phyloP scores from a whole-genome alignment of 2,797 vertebrate genomes.

The Alcedo atthis region DNA sequence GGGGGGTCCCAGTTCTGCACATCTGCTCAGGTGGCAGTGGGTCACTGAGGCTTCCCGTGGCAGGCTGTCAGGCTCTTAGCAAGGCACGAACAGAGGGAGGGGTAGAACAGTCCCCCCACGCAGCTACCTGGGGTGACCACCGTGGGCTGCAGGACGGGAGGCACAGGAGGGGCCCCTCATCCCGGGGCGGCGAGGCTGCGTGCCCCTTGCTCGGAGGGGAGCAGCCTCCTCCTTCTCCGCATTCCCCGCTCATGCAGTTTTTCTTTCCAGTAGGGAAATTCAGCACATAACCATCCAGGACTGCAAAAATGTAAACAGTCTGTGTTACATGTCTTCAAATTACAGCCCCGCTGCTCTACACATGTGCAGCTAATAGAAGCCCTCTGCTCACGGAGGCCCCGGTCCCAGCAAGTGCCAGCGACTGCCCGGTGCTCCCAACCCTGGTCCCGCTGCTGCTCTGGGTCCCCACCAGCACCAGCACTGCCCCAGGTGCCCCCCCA shows the following conservation, averaged over 20 bases:
- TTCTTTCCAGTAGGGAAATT: slow-evolving; percentile 60
- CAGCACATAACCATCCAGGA: slow-evolving; percentile 35
- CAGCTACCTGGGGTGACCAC: fast-evolving
- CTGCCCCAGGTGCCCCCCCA: fast-evolving
- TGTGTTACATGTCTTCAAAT: slow-evolving; percentile 54
- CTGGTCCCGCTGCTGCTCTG: fast-evolving
- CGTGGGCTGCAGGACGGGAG: not conserved
- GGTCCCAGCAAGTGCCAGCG: fast-evolving
- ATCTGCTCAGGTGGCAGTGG: fast-evolving
- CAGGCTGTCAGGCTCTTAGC: not conserved
- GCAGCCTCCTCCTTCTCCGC: slow-evolving; percentile 28
- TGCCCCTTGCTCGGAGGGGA: not conserved
- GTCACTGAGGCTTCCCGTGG: fast-evolving
- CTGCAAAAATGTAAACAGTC: slow-evolving; percentile 65
- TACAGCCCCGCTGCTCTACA: slow-evolving; percentile 58
- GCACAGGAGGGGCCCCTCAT: fast-evolving
- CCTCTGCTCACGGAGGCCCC: not conserved
- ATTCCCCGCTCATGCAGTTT: slow-evolving; percentile 53
- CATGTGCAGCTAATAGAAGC: slow-evolving; percentile 44
- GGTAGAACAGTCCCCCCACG: fast-evolving
- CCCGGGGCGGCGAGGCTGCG: fast-evolving
- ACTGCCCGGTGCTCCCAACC: not conserved
- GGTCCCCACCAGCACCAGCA: fast-evolving
- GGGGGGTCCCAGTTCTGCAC: not conserved
- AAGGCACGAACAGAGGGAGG: no score